These are phyloP conservation scores for Pristionchus fissidentatus DNA, from an alignment of 2,888 invertebrate species.

Conservation along the genomic window DNA sequence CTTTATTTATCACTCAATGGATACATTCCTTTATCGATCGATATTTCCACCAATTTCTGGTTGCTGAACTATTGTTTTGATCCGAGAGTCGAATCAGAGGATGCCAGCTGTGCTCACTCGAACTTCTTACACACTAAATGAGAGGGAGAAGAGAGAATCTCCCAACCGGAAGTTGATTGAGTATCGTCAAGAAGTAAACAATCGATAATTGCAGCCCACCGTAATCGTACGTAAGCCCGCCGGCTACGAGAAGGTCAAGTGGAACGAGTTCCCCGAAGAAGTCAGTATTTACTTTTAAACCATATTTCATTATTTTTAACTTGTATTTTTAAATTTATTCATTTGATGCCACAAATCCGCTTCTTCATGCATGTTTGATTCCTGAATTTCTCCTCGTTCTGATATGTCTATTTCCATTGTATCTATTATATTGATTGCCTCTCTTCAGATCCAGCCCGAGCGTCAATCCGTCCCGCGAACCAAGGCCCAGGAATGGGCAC, in stretches of 20 bases:
- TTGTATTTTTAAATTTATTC: neutral
- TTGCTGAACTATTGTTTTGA: neutral
- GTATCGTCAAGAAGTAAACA: neutral
- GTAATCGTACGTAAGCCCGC: conserved; percentile 71
- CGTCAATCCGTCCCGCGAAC: conserved; percentile 64
- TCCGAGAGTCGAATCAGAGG: neutral
- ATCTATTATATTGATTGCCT: too few species aligned
- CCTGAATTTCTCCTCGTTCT: too few species aligned
- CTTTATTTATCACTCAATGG: too few species aligned
- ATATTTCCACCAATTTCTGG: neutral
- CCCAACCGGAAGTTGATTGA: neutral
- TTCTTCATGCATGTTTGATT: too few species aligned
- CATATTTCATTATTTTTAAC: neutral
- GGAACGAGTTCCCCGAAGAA: conserved; percentile 74
- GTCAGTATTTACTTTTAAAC: neutral
- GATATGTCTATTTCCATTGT: too few species aligned
- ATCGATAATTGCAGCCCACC: conserved; percentile 59
- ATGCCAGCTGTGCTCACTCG: conserved; percentile 23
- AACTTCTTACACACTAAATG: conserved; percentile 4
- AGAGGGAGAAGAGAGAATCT: neutral
- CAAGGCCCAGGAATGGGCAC: conserved; percentile 72
- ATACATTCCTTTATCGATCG: too few species aligned
- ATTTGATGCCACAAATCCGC: too few species aligned
- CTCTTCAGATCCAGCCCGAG: conserved; percentile 54
- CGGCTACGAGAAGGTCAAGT: conserved; percentile 64